Evolutionary conservation across 2,888 invertebrate genomes (phyloP).

Genomic region (Nomada fucata): DNA sequence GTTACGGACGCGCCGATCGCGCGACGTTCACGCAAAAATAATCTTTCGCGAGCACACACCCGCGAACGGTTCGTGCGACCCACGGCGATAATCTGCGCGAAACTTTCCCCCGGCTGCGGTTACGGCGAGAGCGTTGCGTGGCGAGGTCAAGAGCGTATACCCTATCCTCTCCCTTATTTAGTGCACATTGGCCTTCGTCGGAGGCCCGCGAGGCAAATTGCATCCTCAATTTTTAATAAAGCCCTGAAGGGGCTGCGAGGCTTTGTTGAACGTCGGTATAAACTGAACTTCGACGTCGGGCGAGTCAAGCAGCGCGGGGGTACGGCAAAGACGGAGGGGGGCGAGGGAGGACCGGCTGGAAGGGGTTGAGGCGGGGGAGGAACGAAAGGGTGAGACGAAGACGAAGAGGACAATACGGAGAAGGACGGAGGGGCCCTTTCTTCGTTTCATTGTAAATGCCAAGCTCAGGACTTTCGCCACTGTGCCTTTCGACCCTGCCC

Average conservation of each 20-base stretch:
- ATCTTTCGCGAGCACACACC: not conserved
- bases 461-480: slow-evolving; percentile 68
- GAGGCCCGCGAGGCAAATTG: slow-evolving; percentile 80
- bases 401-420: slow-evolving; percentile 52
- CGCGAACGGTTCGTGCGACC: too few relatives aligned
- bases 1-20: slow-evolving; percentile 12
- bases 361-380: slow-evolving; percentile 13
- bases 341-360: not conserved
- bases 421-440: slow-evolving; percentile 71
- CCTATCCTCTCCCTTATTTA: slow-evolving; percentile 80
- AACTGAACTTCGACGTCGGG: slow-evolving; percentile 80
- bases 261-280: slow-evolving; percentile 81
- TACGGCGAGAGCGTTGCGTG: slow-evolving; percentile 25
- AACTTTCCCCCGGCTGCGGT: slow-evolving; percentile 34
- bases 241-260: slow-evolving; percentile 73
- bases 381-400: slow-evolving; percentile 23
- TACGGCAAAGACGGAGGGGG: not conserved
- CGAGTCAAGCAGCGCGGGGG: slow-evolving; percentile 74
- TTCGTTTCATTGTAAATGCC: slow-evolving; percentile 79
- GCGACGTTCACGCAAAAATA: slow-evolving; percentile 4
- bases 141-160: slow-evolving; percentile 50
- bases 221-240: slow-evolving; percentile 84
- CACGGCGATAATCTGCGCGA: slow-evolving; percentile 21
- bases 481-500: slow-evolving; percentile 61
- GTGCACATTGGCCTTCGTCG: slow-evolving; percentile 71